Base-by-base conservation (phyloP, 2,888 invertebrate species). In the Drosophila bunnanda region DNA sequence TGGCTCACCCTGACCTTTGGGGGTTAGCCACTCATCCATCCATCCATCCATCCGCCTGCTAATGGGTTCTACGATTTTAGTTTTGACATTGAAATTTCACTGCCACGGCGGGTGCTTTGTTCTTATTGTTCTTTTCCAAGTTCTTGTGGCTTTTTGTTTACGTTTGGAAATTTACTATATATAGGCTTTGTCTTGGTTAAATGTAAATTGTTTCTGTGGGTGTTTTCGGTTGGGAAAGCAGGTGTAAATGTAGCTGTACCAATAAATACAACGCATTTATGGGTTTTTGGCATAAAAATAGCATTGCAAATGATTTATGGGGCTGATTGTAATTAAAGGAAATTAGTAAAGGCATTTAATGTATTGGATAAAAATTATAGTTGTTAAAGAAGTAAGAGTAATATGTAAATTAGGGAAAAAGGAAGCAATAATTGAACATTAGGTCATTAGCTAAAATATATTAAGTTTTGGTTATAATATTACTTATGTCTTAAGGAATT, bases 1-100 rank as follows among this genome's bases (percentile, higher is more conserved):
- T 53, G 32, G 62, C 9, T 66, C 13, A 38, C 67, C 67, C 65
- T 67, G 67, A 65, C 67, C 67, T 65, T 65, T 67, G 25, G 32
- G 32, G n/a, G 22, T 13, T 20, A 20, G 43, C 44, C n/a, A 48
- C 12, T 5, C 25, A 46, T 1, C 30, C 17, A 48, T 48, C 13
- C 8, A 52, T 38, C 36, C 17, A 48, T 48, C 13, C 8, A 52
- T 38, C 36, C 17, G 17, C 2, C 36, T 1, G 15, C 22, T 59
- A 34, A 58, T 64, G 48, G 46, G n/a, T 25, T 59, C 7, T 39
- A 57, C 17, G 22, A 32, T 39, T 43, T 28, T 41, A 55, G 65
- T 65, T 55, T 54, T 72, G 71, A 57, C 71, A 71, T 72, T 72
- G 71, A 57, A 72, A 67, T 57, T 67, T 57, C 68, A 68, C 57